phyloP scores from a whole-genome alignment of 1,140 invertebrate genomes.

The Pseudoatta argentina region DNA sequence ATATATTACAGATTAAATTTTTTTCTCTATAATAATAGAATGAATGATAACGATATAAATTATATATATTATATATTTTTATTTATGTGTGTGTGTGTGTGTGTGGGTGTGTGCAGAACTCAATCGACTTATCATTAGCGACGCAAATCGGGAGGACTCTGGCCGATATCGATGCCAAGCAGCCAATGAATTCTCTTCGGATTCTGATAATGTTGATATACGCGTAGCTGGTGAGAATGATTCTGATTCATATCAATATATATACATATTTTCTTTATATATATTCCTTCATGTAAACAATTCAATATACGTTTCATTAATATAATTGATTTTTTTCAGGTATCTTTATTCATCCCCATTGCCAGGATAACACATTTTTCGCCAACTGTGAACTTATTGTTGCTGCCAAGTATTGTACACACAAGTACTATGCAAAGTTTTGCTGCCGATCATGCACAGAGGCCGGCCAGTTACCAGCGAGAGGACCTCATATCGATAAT shows the following conservation, averaged over 20 bases:
- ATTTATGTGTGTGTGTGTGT: conserved; percentile 45
- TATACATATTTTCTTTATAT: conserved; percentile 33
- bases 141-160: conserved; percentile 89
- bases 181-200: conserved; percentile 89
- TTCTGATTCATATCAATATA: conserved; percentile 20
- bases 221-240: conserved; percentile 89
- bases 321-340: conserved; percentile 85
- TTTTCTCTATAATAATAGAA: background rate
- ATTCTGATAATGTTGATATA: conserved; percentile 88
- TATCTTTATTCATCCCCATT: conserved; percentile 91
- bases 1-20: conserved; percentile 12
- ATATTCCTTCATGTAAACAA: conserved; percentile 58
- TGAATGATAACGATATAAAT: background rate
- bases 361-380: conserved; percentile 95
- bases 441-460: conserved; percentile 96
- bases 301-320: background rate
- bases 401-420: conserved; percentile 92
- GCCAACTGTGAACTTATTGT: conserved; percentile 96
- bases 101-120: conserved; percentile 85
- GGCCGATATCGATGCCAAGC: conserved; percentile 94
- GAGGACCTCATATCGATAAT: conserved; percentile 83
- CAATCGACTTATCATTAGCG: conserved; percentile 89
- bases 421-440: conserved; percentile 96
- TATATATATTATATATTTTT: conserved; percentile 65
- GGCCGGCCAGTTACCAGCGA: conserved; percentile 90